These are phyloP conservation scores for Sturnus vulgaris DNA, from an alignment of 2,113 vertebrate genomes.

Conservation along the genomic window DNA sequence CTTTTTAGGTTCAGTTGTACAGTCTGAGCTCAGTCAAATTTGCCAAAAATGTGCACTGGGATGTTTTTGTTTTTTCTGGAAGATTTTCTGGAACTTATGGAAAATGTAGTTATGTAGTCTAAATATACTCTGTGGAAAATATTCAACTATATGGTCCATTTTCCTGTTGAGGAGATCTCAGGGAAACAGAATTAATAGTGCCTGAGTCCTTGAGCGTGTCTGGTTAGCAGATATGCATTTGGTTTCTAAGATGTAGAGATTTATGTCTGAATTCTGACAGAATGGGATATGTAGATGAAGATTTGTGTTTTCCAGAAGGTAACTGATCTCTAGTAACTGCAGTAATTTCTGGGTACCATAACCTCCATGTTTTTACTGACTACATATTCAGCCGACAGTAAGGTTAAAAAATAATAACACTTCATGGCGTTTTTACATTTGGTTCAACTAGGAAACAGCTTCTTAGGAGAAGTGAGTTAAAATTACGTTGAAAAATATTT, in stretches of 20 bases:
- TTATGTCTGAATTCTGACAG: not conserved
- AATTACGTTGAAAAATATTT: not conserved
- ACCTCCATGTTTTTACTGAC: not conserved
- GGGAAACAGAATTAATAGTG: constrained; percentile 8
- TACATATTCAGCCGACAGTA: not conserved
- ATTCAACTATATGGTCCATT: constrained; percentile 14
- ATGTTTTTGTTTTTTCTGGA: constrained; percentile 64
- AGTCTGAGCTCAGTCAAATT: constrained; percentile 53
- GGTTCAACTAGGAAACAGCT: not conserved
- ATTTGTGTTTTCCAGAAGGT: not conserved
- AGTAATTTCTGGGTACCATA: not conserved
- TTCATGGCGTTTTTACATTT: not conserved
- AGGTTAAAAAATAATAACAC: not conserved
- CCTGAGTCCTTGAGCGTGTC: not conserved
- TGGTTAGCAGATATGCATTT: not conserved
- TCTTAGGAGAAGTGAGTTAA: not conserved
- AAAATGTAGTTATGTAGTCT: constrained; percentile 55
- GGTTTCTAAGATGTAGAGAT: not conserved
- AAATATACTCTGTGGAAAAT: constrained; percentile 62
- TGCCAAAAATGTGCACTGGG: constrained; percentile 62
- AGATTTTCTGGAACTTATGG: constrained; percentile 70
- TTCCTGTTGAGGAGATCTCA: constrained; percentile 41
- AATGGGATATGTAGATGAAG: not conserved
- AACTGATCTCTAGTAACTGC: not conserved
- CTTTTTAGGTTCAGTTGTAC: constrained; percentile 27